Conservation (phyloP, 1,140 invertebrate genomes). For the Thaumatotibia leucotreta region DNA sequence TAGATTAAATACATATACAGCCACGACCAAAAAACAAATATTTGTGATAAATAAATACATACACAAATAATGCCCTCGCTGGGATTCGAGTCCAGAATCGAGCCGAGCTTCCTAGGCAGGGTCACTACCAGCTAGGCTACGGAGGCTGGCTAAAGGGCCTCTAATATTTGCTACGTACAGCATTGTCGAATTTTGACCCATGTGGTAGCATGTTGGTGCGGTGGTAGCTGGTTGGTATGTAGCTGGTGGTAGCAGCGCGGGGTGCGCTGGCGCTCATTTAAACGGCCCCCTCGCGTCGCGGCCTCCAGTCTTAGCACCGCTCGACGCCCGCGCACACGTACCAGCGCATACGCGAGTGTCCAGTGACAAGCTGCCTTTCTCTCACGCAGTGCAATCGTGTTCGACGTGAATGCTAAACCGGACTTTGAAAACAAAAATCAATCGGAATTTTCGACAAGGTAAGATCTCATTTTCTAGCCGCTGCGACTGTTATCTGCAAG, state of each 20-base stretch:
- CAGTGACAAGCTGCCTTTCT: conserved; percentile 64
- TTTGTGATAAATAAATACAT: too few species aligned
- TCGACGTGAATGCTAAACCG: conserved; percentile 69
- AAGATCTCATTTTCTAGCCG: conserved; percentile 27
- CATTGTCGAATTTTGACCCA: not conserved
- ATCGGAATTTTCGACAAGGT: conserved; percentile 50
- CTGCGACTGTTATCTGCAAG: conserved; percentile 24
- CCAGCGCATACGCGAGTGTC: conserved; percentile 46
- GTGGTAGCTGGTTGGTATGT: not conserved
- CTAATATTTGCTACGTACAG: too few species aligned
- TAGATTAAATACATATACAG: too few species aligned
- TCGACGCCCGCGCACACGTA: conserved; percentile 53
- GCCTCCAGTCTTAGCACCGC: conserved; percentile 63
- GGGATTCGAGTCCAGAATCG: too few species aligned
- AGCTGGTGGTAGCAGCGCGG: conserved; percentile 26
- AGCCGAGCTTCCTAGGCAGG: too few species aligned
- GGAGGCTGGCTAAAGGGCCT: too few species aligned
- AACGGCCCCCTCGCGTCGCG: conserved; percentile 65
- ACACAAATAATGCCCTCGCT: too few species aligned
- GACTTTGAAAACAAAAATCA: conserved; percentile 45
- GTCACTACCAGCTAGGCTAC: too few species aligned
- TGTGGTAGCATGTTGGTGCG: not conserved
- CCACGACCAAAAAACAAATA: too few species aligned
- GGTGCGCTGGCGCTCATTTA: conserved; percentile 54
- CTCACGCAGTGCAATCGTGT: conserved; percentile 69